Evolutionary conservation across 2,113 vertebrate species (phyloP), one percentile per base, ranked within the genome.

Genomic region (Corvus moneduloides): DNA sequence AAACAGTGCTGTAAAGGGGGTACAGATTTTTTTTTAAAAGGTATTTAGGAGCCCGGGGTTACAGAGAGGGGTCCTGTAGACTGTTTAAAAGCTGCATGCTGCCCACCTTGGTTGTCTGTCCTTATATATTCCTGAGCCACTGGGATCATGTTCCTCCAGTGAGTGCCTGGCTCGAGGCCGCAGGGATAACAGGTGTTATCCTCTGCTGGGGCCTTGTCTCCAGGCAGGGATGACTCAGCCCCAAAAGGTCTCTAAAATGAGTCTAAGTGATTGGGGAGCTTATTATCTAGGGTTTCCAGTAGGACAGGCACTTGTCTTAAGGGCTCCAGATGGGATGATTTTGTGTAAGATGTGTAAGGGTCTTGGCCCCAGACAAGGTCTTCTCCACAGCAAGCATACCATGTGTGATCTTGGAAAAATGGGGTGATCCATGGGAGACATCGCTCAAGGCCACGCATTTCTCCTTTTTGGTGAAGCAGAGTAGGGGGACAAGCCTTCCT

Each of bases 311-410:
- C 24, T 75, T 12, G 37, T 83, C 51, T 23, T 22, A 35, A 27
- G 55, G 54, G 28, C 46, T 91, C 21, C 26, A 39, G 0, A 0
- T 58, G 12, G 44, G 30, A 46, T 63, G 35, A 21, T 89, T 81
- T 82, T 81, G 26, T 49, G 19, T 24, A 17, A 56, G 68, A 9
- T 2, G 2, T 0, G 0, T 2, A 10, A 35, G 10, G 8, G 23
- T 26, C 24, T 55, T 52, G 64, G 54, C 41, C 13, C 49, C 16
- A 17, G 30, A 5, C 18, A 13, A 58, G 22, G 43, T 68, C 21
- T 46, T 73, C 16, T 93, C 18, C 10, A 12, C 0, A 0, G 63
- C 19, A 61, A 51, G 35, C 0, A 0, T 48, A 9, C 0, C 0
- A 1, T 19, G 20, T 89, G 37, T 35, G 27, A 28, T 54, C 51